Evolutionary conservation across 2,888 invertebrate genomes (phyloP).

Genomic region (Ectemnius cavifrons): DNA sequence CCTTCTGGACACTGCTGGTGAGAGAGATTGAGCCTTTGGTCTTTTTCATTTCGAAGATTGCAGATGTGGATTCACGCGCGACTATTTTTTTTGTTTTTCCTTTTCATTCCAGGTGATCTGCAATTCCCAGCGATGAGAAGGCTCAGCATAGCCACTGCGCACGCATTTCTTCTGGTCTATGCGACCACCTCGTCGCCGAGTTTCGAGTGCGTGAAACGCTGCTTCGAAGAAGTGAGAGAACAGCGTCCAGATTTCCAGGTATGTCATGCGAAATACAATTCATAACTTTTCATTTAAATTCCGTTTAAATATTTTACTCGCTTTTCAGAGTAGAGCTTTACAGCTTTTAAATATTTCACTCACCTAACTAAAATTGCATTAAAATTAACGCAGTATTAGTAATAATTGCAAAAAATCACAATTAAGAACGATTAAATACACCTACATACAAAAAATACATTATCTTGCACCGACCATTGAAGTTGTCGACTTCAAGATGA

Average conservation of each 20-base stretch:
- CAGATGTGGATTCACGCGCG: no score
- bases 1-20: conserved; percentile 75
- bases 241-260: conserved; percentile 86
- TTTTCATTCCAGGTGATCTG: conserved; percentile 83
- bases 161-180: conserved; percentile 93
- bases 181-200: conserved; percentile 87
- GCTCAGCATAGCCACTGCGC: conserved; percentile 91
- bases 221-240: conserved; percentile 90
- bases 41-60: no score
- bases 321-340: neutral
- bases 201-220: conserved; percentile 86
- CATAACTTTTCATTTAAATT: neutral
- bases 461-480: neutral
- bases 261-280: neutral
- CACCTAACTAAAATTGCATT: no score
- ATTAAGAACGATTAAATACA: no score
- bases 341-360: no score
- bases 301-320: neutral
- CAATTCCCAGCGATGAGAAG: conserved; percentile 95
- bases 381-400: no score
- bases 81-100: neutral
- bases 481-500: no score
- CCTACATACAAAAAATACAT: no score
- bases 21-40: conserved; percentile 4
- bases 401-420: no score